Evolutionary conservation across 2,888 invertebrate genomes (phyloP), one percentile per base, ranked within the genome.

Genomic region (Gibbula magus): DNA sequence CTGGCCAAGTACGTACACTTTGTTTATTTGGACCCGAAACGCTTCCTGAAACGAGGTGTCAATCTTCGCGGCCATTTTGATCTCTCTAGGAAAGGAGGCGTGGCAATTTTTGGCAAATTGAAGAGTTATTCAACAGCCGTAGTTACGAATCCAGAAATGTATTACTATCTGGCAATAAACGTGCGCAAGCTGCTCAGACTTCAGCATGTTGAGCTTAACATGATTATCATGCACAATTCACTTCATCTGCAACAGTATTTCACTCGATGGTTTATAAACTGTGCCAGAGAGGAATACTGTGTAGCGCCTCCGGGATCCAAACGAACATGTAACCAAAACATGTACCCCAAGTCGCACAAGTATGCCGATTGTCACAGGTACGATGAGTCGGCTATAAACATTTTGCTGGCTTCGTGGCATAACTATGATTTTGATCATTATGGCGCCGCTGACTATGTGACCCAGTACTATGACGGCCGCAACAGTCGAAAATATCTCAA

Each of bases 341-440:
- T 86, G 22, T 84, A 86, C 5, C 84, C 80, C 0, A 79, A 70
- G 0, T 73, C 79, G n/a, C 81, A 82, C n/a, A 82, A 83, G 20
- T 87, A 87, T 76, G 90, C 89, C 8, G 81, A 84, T 32, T 93
- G 93, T 78, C 93, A 93, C 83, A 80, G 91, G 13, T 93, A 87
- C 75, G 92, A 93, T 76, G 92, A 93, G 85, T 92, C 93, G 0
- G 92, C 92, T 7, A 84, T 93, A 18, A 93, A 93, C 81, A 87
- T 93, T 7, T 84, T 93, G 20, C 77, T 92, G 32, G 91, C 91
- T 80, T 92, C 92, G 45, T 86, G 86, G 85, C 90, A 90, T 80
- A 70, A 88, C 74, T 92, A 88, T 83, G 89, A 92, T 56, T 82
- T 84, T 22, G 82, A 80, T 0, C 84, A 84, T 32, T 92, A 86